These are phyloP conservation scores for Propithecus perrieri DNA, from an alignment of 2,797 vertebrate genomes.

Conservation along the genomic window DNA sequence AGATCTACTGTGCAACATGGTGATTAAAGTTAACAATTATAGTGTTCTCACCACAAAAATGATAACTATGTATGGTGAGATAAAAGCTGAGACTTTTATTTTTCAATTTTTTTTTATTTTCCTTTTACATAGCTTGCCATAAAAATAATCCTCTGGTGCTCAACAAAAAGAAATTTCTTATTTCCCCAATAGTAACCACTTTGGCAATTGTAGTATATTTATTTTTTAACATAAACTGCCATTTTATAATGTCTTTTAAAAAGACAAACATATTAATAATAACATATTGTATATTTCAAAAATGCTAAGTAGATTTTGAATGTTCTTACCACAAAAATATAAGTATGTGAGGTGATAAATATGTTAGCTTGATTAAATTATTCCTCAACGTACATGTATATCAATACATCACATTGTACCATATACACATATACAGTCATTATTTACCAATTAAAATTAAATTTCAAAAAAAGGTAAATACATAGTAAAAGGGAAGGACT, in stretches of 20 bases:
- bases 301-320: neutral
- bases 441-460: neutral
- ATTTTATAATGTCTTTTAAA: neutral
- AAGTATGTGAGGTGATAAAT: neutral
- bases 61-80: neutral
- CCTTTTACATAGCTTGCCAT: neutral
- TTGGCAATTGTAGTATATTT: neutral
- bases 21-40: neutral
- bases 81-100: neutral
- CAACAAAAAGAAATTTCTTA: neutral
- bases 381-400: neutral
- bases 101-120: constrained; percentile 24
- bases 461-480: neutral
- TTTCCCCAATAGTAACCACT: neutral
- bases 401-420: neutral
- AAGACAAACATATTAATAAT: neutral
- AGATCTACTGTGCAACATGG: neutral
- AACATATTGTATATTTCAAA: neutral
- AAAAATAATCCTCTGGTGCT: neutral
- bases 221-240: neutral
- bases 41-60: neutral
- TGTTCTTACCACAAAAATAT: neutral
- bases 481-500: neutral
- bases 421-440: neutral
- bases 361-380: neutral